Evolutionary conservation across 1,140 invertebrate genomes (phyloP), one percentile per base, ranked within the genome.

Genomic region (Coboldia fuscipes): DNA sequence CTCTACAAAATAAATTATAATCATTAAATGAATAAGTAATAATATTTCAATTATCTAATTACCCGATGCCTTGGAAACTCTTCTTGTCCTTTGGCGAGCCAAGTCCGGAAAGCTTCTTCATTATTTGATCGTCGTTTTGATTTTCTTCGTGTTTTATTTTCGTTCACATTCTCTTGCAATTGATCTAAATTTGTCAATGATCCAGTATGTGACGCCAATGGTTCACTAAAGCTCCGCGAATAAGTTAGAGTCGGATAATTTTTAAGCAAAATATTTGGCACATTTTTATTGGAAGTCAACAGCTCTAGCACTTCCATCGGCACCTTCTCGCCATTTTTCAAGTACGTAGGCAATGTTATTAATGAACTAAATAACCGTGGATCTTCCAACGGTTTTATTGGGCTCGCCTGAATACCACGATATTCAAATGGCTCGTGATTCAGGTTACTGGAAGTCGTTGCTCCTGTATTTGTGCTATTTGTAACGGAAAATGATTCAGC

Each of bases 291-390:
- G 6, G 68, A 68, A 6, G 73, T 72, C 44, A 83, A 57, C 24
- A 73, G 51, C 46, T 80, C 75, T 32, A 81, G 55, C 4, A 79
- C 74, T 48, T 79, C 76, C 5, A 72, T 50, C 0, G 76, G 75
- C 0, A 79, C 37, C 36, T 68, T 72, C 48, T 82, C 77, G 0
- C 74, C 74, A 42, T 76, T 74, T 27, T 67, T 70, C 22, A 86
- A 66, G 42, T 75, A 88, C 0, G 83, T 86, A 0, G 83, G 83
- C 26, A 88, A 51, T 45, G 74, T 78, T 5, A 86, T 70, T 37
- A 86, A 56, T 9, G 80, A 85, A 40, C 69, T 76, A 42, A 71
- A 84, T 15, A 74, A 55, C n/a, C 75, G 40, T 37, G 46, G 40
- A 12, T 39, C 21, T 17, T 42, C 39, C 6, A 24, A 27, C 15